phyloP scores from a whole-genome alignment of 2,113 vertebrate genomes.

The Bothrops jararaca region DNA sequence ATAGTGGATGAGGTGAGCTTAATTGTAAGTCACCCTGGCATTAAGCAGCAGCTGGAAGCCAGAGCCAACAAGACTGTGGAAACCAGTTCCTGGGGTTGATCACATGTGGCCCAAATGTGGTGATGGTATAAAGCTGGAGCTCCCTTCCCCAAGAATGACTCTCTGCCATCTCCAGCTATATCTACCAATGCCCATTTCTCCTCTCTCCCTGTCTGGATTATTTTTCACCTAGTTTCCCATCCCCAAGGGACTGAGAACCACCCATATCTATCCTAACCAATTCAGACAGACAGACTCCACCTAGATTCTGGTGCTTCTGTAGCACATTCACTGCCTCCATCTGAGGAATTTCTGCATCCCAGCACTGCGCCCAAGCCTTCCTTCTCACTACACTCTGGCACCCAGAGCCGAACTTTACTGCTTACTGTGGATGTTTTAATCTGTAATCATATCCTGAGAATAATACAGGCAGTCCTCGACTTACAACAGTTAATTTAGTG shows the following conservation, averaged over 20 bases:
- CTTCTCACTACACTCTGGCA: neutral
- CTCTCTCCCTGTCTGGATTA: too few relatives aligned
- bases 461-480: too few relatives aligned
- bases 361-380: neutral
- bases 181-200: neutral
- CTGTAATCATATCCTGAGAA: neutral
- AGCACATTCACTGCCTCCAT: neutral
- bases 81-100: neutral
- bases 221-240: too few relatives aligned
- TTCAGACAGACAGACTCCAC: neutral
- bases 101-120: neutral
- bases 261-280: neutral
- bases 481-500: too few relatives aligned
- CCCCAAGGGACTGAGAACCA: neutral
- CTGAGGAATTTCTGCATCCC: neutral
- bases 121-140: neutral
- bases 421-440: neutral
- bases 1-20: neutral
- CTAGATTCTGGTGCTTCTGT: neutral
- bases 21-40: neutral
- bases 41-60: neutral
- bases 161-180: neutral
- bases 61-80: neutral
- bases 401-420: neutral
- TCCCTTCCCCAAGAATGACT: neutral